phyloP scores from a whole-genome alignment of 2,888 invertebrate species.

The Andrena bucephala region DNA sequence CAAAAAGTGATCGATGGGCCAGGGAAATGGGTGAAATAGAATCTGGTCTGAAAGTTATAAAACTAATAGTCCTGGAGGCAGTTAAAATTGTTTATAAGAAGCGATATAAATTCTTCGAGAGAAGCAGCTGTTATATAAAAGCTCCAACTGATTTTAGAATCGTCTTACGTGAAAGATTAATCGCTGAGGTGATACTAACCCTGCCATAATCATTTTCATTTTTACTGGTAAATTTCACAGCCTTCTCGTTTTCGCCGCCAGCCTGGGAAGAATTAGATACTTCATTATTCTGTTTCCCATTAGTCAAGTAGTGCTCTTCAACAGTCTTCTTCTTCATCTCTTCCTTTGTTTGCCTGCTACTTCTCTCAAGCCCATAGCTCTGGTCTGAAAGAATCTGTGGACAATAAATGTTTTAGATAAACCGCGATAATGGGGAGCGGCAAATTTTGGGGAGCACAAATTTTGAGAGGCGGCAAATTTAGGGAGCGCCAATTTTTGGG shows the following conservation, averaged over 20 bases:
- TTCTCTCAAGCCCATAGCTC: background rate
- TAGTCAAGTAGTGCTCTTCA: background rate
- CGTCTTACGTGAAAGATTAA: background rate
- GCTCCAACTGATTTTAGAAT: no score
- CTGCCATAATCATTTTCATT: background rate
- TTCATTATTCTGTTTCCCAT: background rate
- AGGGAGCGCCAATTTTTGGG: no score
- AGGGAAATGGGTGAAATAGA: background rate
- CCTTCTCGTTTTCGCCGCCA: background rate
- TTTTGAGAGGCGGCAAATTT: no score
- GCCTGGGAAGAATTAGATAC: background rate
- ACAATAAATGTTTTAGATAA: background rate
- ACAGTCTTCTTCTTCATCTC: background rate
- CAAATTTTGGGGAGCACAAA: no score
- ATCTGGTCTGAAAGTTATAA: background rate
- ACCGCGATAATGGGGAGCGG: no score
- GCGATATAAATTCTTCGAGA: no score
- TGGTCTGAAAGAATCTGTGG: conserved; percentile 1
- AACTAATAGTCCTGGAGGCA: no score
- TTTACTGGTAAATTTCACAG: background rate
- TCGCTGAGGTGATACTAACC: conserved; percentile 20
- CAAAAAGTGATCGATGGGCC: conserved; percentile 12
- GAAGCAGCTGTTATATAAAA: no score
- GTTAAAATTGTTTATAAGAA: no score
- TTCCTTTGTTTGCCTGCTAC: background rate